A percentile compares a stretch with the other conserved stretches of the same genome.
Conservation (phyloP, 2,113 vertebrate species). For the Coptodon bakossiorum region DNA sequence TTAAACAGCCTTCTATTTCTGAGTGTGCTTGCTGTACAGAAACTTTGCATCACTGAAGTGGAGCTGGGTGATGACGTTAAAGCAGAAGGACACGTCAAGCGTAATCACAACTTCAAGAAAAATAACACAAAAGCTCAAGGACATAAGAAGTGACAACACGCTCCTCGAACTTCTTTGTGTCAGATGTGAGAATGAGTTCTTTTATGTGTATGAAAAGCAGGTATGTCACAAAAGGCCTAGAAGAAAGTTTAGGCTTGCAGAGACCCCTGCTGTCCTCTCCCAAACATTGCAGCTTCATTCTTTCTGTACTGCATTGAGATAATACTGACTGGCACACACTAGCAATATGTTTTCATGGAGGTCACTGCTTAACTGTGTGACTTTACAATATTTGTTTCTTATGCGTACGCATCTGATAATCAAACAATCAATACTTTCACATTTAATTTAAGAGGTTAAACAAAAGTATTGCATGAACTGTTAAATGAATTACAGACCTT, state of each 20-base stretch:
- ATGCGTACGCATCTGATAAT: background rate
- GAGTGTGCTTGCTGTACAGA: background rate
- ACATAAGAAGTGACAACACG: background rate
- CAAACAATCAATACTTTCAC: background rate
- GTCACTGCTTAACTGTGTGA: background rate
- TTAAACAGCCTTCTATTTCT: background rate
- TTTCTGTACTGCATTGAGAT: background rate
- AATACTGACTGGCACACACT: background rate
- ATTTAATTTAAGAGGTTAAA: background rate
- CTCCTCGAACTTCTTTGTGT: background rate
- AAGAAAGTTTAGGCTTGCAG: background rate
- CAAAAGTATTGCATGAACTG: background rate
- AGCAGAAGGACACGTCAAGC: background rate
- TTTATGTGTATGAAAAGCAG: background rate
- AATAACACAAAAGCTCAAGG: constrained; percentile 24
- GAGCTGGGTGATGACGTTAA: background rate
- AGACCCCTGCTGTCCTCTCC: constrained; percentile 17
- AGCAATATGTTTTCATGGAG: background rate
- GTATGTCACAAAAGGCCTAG: background rate
- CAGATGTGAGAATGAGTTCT: background rate
- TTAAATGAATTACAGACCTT: background rate
- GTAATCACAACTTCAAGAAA: background rate
- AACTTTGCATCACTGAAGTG: background rate
- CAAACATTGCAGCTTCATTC: background rate
- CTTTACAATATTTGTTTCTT: background rate